phyloP scores from a whole-genome alignment of 2,797 vertebrate genomes.

The Merluccius polli region DNA sequence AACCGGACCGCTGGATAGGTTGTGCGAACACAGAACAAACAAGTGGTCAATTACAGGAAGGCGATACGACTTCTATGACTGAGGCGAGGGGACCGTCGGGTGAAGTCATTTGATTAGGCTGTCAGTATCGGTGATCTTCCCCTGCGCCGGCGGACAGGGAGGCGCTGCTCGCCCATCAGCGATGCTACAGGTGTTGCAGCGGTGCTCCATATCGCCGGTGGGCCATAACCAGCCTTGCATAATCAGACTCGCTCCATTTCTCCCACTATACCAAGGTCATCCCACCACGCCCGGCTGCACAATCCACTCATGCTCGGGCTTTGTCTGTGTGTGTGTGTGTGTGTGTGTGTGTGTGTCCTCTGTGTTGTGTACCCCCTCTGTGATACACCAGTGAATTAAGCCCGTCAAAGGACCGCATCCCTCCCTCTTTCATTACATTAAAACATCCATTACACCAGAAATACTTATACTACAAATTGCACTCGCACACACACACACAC shows the following conservation, averaged over 20 bases:
- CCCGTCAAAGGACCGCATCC: conserved; percentile 6
- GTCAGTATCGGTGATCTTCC: conserved; percentile 10
- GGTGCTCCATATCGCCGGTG: conserved; percentile 16
- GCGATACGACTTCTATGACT: not conserved
- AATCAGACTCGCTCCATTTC: conserved; percentile 32
- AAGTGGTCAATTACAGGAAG: not conserved
- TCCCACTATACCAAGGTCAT: conserved; percentile 18
- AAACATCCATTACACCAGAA: conserved; percentile 31
- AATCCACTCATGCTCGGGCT: not conserved
- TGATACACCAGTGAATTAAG: conserved; percentile 12
- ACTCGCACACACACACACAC: conserved; percentile 4
- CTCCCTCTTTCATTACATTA: conserved; percentile 37
- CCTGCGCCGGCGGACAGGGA: conserved; percentile 30
- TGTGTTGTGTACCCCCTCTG: not conserved
- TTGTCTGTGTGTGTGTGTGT: conserved; percentile 19
- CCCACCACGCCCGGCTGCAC: not conserved
- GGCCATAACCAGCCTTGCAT: conserved; percentile 13
- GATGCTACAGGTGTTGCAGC: conserved; percentile 39
- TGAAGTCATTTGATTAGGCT: conserved; percentile 42
- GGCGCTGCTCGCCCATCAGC: conserved; percentile 29
- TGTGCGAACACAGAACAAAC: not conserved
- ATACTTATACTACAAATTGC: conserved; percentile 7
- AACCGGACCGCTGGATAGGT: not conserved
- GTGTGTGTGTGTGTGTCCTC: conserved; percentile 12
- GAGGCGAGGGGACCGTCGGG: conserved; percentile 26